Evolutionary conservation across 2,113 vertebrate genomes (phyloP), one percentile per base, ranked within the genome.

Genomic region (Indicator indicator): DNA sequence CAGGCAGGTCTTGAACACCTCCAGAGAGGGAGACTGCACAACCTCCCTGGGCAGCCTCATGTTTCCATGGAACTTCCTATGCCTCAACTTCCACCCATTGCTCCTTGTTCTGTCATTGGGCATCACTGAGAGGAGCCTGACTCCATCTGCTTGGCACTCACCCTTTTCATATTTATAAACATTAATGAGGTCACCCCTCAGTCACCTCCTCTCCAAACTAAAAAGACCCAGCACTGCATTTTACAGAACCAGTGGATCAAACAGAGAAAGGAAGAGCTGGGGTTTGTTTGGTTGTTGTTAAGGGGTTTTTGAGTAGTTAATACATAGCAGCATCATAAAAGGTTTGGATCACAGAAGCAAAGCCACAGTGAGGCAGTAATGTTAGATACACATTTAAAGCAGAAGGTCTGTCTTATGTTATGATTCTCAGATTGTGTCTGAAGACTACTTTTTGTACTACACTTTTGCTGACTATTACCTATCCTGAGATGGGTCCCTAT

Each of bases 231-330:
- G 4, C 16, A 58, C 4, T 50, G 58, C 4, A 90, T 68, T 75
- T 40, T 40, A 83, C 52, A 91, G 68, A 85, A 58, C 4, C 12
- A 33, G 73, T 63, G 46, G 54, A 92, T 93, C 92, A 95, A 96
- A 94, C 18, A 95, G 18, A 91, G 85, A 93, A 96, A 94, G 64
- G 27, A 93, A 89, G 20, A 74, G 52, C 8, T 77, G 52, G 26
- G 1, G 1, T 28, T 70, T 26, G 16, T 30, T 79, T 44, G 7
- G 26, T 71, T 26, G 27, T 40, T 80, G 64, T 50, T 70, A 19
- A 44, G 32, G 24, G 4, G 0, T n/a, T 78, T 83, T 86, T 93
- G 64, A 90, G 64, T 72, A 95, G 88, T 79, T 82, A 95, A 96
- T 96, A 58, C 73, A 77, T 24, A 69, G 56, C 33, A 19, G 46